phyloP scores from a whole-genome alignment of 2,888 invertebrate species.

The Euplagia quadripunctaria region DNA sequence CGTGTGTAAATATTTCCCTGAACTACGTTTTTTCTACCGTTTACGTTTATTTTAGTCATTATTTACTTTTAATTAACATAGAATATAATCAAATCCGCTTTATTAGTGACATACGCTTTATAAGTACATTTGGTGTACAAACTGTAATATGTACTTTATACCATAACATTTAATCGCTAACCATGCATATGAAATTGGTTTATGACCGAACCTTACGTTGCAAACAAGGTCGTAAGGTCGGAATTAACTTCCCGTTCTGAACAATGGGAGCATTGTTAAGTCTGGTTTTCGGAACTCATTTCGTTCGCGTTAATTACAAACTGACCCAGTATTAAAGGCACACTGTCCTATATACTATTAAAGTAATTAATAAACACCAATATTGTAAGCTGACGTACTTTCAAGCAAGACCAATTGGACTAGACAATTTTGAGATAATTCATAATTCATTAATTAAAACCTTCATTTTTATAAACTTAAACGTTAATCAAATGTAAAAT shows the following conservation, averaged over 20 bases:
- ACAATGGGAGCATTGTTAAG: conserved; percentile 63
- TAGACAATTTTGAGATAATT: no score
- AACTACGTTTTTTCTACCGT: no score
- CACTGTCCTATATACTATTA: conserved; percentile 49
- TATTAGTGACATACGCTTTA: no score
- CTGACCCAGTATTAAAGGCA: conserved; percentile 42
- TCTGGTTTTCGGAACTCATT: conserved; percentile 57
- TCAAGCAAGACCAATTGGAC: no score
- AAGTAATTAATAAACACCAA: conserved; percentile 12
- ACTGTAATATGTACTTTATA: not conserved
- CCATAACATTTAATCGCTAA: not conserved
- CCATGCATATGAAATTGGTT: conserved; percentile 7
- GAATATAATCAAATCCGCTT: not conserved
- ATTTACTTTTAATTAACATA: not conserved
- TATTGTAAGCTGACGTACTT: no score
- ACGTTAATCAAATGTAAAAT: not conserved
- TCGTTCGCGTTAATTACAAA: conserved; percentile 54
- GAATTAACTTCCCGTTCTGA: conserved; percentile 56
- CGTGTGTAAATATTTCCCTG: no score
- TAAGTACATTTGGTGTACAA: not conserved
- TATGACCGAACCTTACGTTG: conserved; percentile 24
- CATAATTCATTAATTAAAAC: no score
- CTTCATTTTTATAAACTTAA: no score
- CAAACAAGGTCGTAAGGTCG: conserved; percentile 56
- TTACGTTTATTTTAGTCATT: not conserved